These are phyloP conservation scores for Entomobrya multifasciata DNA, from an alignment of 2,888 invertebrate genomes.

Conservation along the genomic window DNA sequence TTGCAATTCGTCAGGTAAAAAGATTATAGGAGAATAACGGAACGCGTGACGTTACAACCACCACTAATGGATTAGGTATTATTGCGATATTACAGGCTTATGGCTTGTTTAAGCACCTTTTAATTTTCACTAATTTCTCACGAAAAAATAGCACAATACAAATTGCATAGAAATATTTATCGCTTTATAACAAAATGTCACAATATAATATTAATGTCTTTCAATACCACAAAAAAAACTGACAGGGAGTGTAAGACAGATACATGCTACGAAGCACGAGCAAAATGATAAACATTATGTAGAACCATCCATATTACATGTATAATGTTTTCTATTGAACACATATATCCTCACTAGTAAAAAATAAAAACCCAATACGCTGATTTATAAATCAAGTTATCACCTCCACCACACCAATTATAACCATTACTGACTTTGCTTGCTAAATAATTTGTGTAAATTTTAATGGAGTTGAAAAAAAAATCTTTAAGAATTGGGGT, in stretches of 20 bases:
- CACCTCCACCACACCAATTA: background rate
- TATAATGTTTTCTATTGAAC: slow-evolving; percentile 57
- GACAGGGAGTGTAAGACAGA: slow-evolving; percentile 54
- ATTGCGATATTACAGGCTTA: slow-evolving; percentile 38
- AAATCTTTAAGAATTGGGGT: background rate
- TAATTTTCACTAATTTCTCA: no score
- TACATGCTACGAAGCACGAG: slow-evolving; percentile 36
- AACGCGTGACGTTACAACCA: slow-evolving; percentile 13
- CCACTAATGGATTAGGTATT: no score
- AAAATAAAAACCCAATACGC: slow-evolving; percentile 39
- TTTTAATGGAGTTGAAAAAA: background rate
- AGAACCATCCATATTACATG: slow-evolving; percentile 1
- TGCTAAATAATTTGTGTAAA: background rate
- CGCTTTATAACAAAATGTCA: slow-evolving; percentile 24
- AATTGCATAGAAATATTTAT: slow-evolving; percentile 60
- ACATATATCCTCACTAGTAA: slow-evolving; percentile 65
- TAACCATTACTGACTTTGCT: background rate
- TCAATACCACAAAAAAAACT: slow-evolving; percentile 38
- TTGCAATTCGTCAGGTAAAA: slow-evolving; percentile 28
- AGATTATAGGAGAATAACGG: slow-evolving; percentile 39
- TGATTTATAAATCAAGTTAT: background rate
- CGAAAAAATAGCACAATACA: slow-evolving; percentile 7
- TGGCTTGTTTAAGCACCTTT: no score
- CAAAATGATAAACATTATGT: slow-evolving; percentile 8
- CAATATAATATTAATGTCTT: slow-evolving; percentile 25